Conservation (phyloP, 2,888 invertebrate genomes). For the Amiota minor region DNA sequence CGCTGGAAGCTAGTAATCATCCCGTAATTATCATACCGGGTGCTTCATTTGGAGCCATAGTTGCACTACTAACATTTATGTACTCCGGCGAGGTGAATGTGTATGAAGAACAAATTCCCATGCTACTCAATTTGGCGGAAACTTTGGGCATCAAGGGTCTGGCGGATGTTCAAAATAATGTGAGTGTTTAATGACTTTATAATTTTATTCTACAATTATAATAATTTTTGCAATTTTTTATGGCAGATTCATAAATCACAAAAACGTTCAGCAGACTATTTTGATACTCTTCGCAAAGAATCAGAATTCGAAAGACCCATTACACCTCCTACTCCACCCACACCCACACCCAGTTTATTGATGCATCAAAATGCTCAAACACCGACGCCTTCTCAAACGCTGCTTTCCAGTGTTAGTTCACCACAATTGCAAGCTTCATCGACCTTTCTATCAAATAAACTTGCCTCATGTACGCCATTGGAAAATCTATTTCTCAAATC, state of each 20-base stretch:
- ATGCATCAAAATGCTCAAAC: constrained; percentile 42
- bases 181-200: not conserved
- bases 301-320: constrained; percentile 45
- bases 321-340: constrained; percentile 48
- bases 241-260: too few species aligned
- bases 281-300: constrained; percentile 49
- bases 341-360: constrained; percentile 35
- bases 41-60: constrained; percentile 72
- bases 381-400: constrained; percentile 52
- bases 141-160: constrained; percentile 87
- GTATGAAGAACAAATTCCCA: constrained; percentile 84
- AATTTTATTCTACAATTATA: too few species aligned
- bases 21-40: constrained; percentile 73
- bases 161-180: constrained; percentile 80
- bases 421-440: constrained; percentile 40
- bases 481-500: constrained; percentile 73
- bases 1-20: constrained; percentile 71
- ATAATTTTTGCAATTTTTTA: too few species aligned
- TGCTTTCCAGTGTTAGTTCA: constrained; percentile 38
- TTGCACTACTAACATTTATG: constrained; percentile 88
- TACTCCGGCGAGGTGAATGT: constrained; percentile 91
- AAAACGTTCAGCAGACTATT: constrained; percentile 34
- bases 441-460: constrained; percentile 47
- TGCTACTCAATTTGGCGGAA: constrained; percentile 84
- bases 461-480: constrained; percentile 64